Conservation (phyloP, 1,140 invertebrate species). For the Neodiprion lecontei region DNA sequence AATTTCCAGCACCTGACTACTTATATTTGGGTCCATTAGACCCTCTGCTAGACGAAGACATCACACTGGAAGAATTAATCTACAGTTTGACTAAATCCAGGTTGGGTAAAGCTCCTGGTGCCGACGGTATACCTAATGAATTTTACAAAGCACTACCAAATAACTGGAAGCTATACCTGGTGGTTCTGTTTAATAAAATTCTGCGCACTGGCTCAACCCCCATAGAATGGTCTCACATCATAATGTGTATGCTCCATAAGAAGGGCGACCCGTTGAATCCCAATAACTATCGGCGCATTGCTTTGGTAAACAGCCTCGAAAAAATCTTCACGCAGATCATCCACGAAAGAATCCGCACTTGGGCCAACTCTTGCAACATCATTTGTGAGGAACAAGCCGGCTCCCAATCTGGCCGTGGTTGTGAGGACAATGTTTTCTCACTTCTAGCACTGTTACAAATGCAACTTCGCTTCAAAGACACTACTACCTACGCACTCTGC, state of each 20-base stretch:
- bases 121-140: constrained; percentile 14
- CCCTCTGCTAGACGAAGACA: constrained; percentile 9
- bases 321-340: too few species aligned
- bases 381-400: constrained; percentile 17
- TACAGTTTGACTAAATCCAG: not conserved
- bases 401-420: constrained; percentile 15
- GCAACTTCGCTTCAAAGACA: not conserved
- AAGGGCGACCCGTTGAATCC: too few species aligned
- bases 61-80: constrained; percentile 10
- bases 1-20: too few species aligned
- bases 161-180: constrained; percentile 13
- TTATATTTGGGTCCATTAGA: not conserved
- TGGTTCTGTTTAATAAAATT: constrained; percentile 13
- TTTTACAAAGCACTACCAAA: constrained; percentile 12
- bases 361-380: too few species aligned
- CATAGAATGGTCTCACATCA: not conserved
- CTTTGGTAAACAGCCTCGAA: too few species aligned
- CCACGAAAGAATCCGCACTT: too few species aligned
- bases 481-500: constrained; percentile 7
- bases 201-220: not conserved
- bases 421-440: constrained; percentile 28
- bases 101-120: constrained; percentile 14
- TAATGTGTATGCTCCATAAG: not conserved
- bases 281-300: too few species aligned
- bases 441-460: constrained; percentile 15